Percentiles rank a stretch among this genome's conserved stretches.
Conservation (phyloP, 1,140 invertebrate genomes). For the Drosophila pallidifrons region DNA sequence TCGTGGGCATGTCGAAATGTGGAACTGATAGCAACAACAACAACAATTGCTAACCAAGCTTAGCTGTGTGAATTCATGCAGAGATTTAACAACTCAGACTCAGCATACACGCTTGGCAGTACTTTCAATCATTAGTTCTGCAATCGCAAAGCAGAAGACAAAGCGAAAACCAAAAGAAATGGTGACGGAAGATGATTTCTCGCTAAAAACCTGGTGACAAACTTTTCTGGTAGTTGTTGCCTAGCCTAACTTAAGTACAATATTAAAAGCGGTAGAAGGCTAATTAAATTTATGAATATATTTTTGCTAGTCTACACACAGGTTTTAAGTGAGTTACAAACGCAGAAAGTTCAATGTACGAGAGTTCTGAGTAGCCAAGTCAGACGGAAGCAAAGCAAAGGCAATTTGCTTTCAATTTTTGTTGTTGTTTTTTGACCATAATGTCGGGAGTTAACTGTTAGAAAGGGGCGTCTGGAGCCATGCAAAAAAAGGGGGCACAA, state of each 20-base stretch:
- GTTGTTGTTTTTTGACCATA: slow-evolving; percentile 23
- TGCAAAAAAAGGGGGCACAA: slow-evolving; percentile 22
- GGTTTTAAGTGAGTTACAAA: slow-evolving; percentile 24
- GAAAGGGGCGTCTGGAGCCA: slow-evolving; percentile 16
- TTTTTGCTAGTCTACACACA: slow-evolving; percentile 2
- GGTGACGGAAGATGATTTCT: slow-evolving; percentile 7
- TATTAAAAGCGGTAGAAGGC: slow-evolving; percentile 20
- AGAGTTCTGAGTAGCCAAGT: neutral
- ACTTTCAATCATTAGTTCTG: slow-evolving; percentile 21
- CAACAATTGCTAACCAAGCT: neutral
- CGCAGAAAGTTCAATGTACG: slow-evolving; percentile 36
- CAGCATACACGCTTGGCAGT: neutral
- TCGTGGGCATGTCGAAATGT: slow-evolving; percentile 20
- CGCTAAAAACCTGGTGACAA: neutral
- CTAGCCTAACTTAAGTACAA: slow-evolving; percentile 8
- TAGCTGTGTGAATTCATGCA: slow-evolving; percentile 9
- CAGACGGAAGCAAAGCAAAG: slow-evolving; percentile 15
- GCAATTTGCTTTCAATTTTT: slow-evolving; percentile 38
- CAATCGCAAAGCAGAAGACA: slow-evolving; percentile 6
- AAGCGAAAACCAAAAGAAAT: slow-evolving; percentile 1
- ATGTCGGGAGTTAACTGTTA: slow-evolving; percentile 20
- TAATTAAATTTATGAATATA: slow-evolving; percentile 28
- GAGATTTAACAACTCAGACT: neutral
- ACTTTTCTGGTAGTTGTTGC: neutral
- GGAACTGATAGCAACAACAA: slow-evolving; percentile 2